These are phyloP conservation scores for Drosophila paulistorum DNA, from an alignment of 1,140 invertebrate species.

Conservation along the genomic window DNA sequence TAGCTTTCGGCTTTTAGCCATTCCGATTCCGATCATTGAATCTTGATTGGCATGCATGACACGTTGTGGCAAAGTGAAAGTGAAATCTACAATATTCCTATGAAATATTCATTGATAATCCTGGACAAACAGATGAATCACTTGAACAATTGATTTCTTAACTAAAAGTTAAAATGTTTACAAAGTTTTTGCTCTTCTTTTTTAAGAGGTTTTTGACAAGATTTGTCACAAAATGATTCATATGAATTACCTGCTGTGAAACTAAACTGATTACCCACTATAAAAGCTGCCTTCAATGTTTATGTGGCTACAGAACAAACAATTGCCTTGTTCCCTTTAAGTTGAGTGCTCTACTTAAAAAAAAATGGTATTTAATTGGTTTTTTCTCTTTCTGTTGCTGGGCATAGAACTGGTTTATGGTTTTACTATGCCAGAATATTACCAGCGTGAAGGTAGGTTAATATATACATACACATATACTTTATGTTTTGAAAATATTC, in stretches of 20 bases:
- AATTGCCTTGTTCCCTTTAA: background rate
- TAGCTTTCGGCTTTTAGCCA: constrained; percentile 21
- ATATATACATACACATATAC: background rate
- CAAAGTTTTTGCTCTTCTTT: too few relatives aligned
- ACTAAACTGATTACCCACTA: background rate
- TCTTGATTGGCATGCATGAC: constrained; percentile 48
- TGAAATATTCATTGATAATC: constrained; percentile 8
- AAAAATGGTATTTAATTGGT: background rate
- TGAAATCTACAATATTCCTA: constrained; percentile 23
- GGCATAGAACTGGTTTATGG: background rate
- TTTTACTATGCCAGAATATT: background rate
- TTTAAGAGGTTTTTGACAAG: too few relatives aligned
- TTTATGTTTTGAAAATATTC: too few relatives aligned
- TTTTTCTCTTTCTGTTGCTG: background rate
- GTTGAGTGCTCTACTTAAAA: background rate
- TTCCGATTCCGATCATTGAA: constrained; percentile 30
- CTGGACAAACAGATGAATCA: background rate
- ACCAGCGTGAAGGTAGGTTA: background rate
- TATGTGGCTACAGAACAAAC: background rate
- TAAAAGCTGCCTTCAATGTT: background rate
- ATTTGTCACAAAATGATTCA: too few relatives aligned
- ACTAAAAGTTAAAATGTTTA: too few relatives aligned
- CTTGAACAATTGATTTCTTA: background rate
- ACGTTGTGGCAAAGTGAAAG: constrained; percentile 43
- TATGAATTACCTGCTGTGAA: too few relatives aligned